Conservation (phyloP, 2,113 vertebrate genomes). For the Apaloderma vittatum region DNA sequence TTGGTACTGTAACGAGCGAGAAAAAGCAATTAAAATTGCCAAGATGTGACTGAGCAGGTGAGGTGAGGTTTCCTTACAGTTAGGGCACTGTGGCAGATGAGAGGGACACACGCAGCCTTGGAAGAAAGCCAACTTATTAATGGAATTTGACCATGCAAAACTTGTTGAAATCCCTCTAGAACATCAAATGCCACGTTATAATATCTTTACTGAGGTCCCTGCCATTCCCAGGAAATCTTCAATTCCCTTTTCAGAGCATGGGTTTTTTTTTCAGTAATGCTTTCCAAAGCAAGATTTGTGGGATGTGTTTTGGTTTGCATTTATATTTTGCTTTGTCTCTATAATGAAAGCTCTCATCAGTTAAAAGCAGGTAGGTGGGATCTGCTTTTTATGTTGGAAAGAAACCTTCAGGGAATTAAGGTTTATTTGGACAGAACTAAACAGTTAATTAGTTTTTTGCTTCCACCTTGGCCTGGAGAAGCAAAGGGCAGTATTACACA, state of each 20-base stretch:
- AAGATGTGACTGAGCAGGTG: slow-evolving; percentile 62
- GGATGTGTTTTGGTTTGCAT: neutral
- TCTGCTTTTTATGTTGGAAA: neutral
- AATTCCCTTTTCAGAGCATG: neutral
- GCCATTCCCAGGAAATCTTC: slow-evolving; percentile 21
- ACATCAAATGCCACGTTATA: slow-evolving; percentile 69
- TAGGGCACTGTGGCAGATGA: slow-evolving; percentile 61
- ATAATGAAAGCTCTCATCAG: neutral
- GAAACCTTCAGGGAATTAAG: neutral
- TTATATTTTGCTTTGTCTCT: neutral
- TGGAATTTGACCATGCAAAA: slow-evolving; percentile 79
- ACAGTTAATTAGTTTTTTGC: neutral
- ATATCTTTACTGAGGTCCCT: slow-evolving; percentile 62
- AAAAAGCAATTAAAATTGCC: slow-evolving; percentile 73
- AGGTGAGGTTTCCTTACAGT: slow-evolving; percentile 65
- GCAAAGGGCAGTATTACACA: neutral
- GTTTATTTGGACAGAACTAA: neutral
- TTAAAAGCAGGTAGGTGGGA: neutral
- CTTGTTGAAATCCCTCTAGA: slow-evolving; percentile 74
- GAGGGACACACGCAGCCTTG: slow-evolving; percentile 64
- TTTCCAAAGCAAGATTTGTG: neutral
- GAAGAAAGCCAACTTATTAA: slow-evolving; percentile 75
- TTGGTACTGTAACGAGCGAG: slow-evolving; percentile 21
- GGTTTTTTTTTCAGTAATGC: neutral
- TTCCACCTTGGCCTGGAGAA: neutral